These are phyloP conservation scores for Uria aalge DNA, from an alignment of 2,113 vertebrate species.

Conservation along the genomic window DNA sequence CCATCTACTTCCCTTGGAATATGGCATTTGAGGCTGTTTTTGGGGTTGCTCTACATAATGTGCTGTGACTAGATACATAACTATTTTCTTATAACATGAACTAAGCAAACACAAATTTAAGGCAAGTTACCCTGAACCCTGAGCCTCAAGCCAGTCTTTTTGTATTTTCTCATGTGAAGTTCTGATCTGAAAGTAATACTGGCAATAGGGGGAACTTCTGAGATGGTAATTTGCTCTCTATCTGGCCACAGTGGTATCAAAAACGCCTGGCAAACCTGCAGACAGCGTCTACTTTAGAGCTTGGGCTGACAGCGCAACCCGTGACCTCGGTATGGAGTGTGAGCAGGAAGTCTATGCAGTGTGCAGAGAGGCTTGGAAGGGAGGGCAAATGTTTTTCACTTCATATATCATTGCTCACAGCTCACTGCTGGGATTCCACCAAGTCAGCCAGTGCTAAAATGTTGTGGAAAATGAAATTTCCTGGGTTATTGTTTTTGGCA, in stretches of 20 bases:
- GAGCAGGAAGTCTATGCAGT: background rate
- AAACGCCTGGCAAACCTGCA: background rate
- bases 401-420: constrained; percentile 51
- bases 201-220: background rate
- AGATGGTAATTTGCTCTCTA: background rate
- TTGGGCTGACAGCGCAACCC: background rate
- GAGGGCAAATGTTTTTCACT: constrained; percentile 41
- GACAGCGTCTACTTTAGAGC: background rate
- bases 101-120: background rate
- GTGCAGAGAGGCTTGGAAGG: constrained; percentile 10
- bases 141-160: background rate
- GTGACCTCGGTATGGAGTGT: background rate
- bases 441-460: constrained; percentile 22
- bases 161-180: background rate
- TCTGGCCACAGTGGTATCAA: background rate
- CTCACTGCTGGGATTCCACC: constrained; percentile 51
- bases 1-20: background rate
- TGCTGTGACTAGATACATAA: background rate
- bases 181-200: background rate
- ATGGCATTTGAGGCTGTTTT: background rate
- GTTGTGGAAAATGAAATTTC: constrained; percentile 59
- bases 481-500: constrained; percentile 49
- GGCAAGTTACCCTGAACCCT: background rate
- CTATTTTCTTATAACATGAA: background rate
- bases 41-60: background rate